phyloP scores from a whole-genome alignment of 2,113 vertebrate species.

The Paralichthys olivaceus region DNA sequence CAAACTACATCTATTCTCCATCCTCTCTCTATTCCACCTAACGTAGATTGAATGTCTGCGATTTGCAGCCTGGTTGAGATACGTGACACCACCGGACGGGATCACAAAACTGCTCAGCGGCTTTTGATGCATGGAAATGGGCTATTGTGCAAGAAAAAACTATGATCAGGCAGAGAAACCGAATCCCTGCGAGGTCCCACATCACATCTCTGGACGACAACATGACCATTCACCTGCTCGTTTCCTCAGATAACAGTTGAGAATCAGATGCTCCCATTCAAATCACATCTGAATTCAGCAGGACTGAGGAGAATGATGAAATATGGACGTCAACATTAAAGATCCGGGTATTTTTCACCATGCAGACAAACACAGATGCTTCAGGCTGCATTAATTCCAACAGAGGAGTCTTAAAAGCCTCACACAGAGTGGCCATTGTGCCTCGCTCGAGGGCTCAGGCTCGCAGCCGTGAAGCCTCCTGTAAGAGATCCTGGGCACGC shows the following conservation, averaged over 20 bases:
- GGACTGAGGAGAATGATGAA: neutral
- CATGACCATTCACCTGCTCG: neutral
- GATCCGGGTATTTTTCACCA: neutral
- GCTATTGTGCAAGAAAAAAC: slow-evolving; percentile 21
- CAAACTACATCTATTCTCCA: slow-evolving; percentile 17
- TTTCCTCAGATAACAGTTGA: slow-evolving; percentile 17
- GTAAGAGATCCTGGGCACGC: slow-evolving; percentile 77
- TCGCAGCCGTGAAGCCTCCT: slow-evolving; percentile 59
- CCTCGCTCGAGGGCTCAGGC: slow-evolving; percentile 35
- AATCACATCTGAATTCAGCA: slow-evolving; percentile 6
- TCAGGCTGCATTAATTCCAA: slow-evolving; percentile 47
- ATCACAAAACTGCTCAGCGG: slow-evolving; percentile 6
- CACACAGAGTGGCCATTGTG: slow-evolving; percentile 84
- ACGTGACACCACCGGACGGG: slow-evolving; percentile 44
- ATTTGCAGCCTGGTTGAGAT: slow-evolving; percentile 40
- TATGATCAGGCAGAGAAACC: slow-evolving; percentile 23
- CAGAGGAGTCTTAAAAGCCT: slow-evolving; percentile 58
- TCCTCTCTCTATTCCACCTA: neutral
- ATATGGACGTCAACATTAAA: neutral
- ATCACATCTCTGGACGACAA: neutral
- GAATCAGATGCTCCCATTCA: slow-evolving; percentile 5
- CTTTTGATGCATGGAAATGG: slow-evolving; percentile 31
- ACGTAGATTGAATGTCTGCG: slow-evolving; percentile 46
- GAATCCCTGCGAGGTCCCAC: neutral
- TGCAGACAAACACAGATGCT: slow-evolving; percentile 6